phyloP scores from a whole-genome alignment of 2,888 invertebrate species.

The Agrotis ipsilon region DNA sequence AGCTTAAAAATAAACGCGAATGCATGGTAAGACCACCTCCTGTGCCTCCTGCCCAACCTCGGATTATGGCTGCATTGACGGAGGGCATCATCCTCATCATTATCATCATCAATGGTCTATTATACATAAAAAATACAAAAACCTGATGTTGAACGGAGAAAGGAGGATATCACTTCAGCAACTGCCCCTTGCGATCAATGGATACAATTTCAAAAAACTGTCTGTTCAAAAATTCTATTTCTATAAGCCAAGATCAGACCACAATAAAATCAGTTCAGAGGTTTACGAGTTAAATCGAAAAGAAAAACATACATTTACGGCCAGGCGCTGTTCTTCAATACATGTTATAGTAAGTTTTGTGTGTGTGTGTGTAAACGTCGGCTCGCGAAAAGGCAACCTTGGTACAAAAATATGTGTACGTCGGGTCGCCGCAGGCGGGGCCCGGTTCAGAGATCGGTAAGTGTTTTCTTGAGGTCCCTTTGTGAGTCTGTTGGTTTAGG shows the following conservation, averaged over 20 bases:
- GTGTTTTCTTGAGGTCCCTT: constrained; percentile 26
- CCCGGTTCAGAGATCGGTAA: constrained; percentile 44
- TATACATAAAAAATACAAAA: background rate
- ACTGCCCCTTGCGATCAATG: background rate
- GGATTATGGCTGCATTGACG: too few species aligned
- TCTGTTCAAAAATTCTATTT: too few species aligned
- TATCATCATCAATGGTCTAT: too few species aligned
- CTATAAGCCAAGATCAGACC: background rate
- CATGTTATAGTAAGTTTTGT: background rate
- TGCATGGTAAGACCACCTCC: too few species aligned
- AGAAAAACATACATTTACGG: constrained; percentile 10
- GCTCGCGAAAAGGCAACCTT: constrained; percentile 79
- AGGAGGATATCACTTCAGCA: background rate
- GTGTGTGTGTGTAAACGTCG: constrained; percentile 52
- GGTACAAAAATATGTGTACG: constrained; percentile 77
- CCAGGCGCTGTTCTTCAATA: constrained; percentile 15
- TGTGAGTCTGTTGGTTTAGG: constrained; percentile 35
- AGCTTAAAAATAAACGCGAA: too few species aligned
- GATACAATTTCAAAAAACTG: background rate
- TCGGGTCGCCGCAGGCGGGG: constrained; percentile 55
- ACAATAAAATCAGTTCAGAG: background rate
- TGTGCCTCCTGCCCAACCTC: too few species aligned
- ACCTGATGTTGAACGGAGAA: background rate
- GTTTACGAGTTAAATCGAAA: background rate
- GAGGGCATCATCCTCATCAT: too few species aligned